A percentile compares a stretch with the other conserved stretches of the same genome.
Evolutionary conservation across 2,888 invertebrate genomes (phyloP).

Genomic region (Lymantria monacha): DNA sequence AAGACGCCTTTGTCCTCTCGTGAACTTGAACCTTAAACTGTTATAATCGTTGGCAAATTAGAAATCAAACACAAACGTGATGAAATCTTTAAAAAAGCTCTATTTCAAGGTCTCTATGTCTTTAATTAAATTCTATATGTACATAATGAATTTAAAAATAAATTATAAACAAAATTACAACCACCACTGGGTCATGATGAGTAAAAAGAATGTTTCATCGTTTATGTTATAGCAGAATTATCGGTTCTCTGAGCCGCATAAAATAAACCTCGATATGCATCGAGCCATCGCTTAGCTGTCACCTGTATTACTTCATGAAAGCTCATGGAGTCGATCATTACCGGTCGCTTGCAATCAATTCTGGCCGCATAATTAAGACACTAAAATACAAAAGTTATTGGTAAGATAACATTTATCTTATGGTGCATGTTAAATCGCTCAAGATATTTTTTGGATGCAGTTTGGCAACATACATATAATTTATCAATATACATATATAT

Average conservation of each 20-base stretch:
- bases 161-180: too few relatives aligned
- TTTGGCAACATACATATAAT: not conserved
- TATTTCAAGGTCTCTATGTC: too few relatives aligned
- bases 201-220: too few relatives aligned
- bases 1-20: too few relatives aligned
- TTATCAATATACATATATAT: too few relatives aligned
- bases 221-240: not conserved
- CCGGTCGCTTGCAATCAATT: constrained; percentile 61
- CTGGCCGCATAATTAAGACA: constrained; percentile 63
- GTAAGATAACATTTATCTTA: constrained; percentile 38
- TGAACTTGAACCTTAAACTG: too few relatives aligned
- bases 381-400: constrained; percentile 47
- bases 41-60: too few relatives aligned
- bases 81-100: too few relatives aligned
- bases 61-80: too few relatives aligned
- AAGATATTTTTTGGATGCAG: not conserved
- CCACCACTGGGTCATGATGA: too few relatives aligned
- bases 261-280: constrained; percentile 34
- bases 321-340: constrained; percentile 64
- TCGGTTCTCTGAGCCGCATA: constrained; percentile 7
- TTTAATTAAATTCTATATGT: too few relatives aligned
- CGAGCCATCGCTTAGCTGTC: constrained; percentile 40
- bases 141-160: too few relatives aligned
- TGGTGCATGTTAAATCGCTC: constrained; percentile 34
- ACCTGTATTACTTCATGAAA: constrained; percentile 58